Conservation (phyloP, 2,797 vertebrate species). For the Sparidentex hasta region DNA sequence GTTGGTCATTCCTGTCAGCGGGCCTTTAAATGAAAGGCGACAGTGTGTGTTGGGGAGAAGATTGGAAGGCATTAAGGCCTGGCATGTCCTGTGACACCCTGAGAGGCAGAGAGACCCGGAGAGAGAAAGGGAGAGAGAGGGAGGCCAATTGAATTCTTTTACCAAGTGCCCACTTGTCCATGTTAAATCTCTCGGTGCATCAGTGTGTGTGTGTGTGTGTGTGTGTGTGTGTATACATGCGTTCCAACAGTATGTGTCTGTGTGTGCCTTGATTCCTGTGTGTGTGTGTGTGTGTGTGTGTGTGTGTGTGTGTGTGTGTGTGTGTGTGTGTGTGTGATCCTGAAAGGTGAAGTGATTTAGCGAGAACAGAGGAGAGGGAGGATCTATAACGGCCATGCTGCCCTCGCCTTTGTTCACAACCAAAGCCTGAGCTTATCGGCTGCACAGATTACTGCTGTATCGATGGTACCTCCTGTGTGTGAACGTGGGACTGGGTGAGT, state of each 20-base stretch:
- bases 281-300: slow-evolving; percentile 16
- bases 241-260: slow-evolving; percentile 55
- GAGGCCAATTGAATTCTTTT: slow-evolving; percentile 79
- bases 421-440: slow-evolving; percentile 78
- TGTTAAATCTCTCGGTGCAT: slow-evolving; percentile 67
- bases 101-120: slow-evolving; percentile 61
- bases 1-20: slow-evolving; percentile 74
- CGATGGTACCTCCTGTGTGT: slow-evolving; percentile 50
- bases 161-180: slow-evolving; percentile 76
- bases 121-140: slow-evolving; percentile 42
- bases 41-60: slow-evolving; percentile 84
- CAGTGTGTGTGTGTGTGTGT: background rate
- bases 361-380: slow-evolving; percentile 75
- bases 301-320: background rate
- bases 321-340: slow-evolving; percentile 43
- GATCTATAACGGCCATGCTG: slow-evolving; percentile 81
- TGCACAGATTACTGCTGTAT: slow-evolving; percentile 81
- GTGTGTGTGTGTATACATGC: background rate
- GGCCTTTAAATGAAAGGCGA: slow-evolving; percentile 81
- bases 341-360: slow-evolving; percentile 74
- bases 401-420: slow-evolving; percentile 80
- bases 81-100: slow-evolving; percentile 80
- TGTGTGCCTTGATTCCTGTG: slow-evolving; percentile 1
- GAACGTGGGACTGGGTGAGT: slow-evolving; percentile 4
- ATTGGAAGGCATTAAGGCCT: slow-evolving; percentile 83